These are phyloP conservation scores for Macropus fuliginosus DNA, from an alignment of 2,797 vertebrate species.

Conservation along the genomic window DNA sequence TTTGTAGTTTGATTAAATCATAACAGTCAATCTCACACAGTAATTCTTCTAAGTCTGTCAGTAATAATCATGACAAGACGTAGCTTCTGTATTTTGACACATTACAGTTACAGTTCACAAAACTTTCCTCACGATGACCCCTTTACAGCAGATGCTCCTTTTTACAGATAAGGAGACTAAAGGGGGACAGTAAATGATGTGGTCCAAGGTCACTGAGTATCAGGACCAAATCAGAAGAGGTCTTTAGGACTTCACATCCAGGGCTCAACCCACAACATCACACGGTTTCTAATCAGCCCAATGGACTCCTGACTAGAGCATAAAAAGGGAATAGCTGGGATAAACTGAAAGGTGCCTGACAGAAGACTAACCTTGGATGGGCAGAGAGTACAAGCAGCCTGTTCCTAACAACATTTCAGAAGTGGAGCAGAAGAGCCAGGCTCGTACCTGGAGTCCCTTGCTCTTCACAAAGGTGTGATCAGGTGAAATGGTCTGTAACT, in stretches of 20 bases:
- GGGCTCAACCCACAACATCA: neutral
- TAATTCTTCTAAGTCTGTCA: neutral
- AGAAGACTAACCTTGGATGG: neutral
- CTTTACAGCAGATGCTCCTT: neutral
- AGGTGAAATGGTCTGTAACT: neutral
- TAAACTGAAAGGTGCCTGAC: neutral
- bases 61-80: neutral
- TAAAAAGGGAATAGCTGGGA: neutral
- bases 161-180: neutral
- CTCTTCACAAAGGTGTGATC: neutral
- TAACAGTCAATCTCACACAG: neutral
- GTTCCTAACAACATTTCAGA: neutral
- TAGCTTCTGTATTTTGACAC: neutral
- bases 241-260: neutral
- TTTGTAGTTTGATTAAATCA: neutral
- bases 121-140: neutral
- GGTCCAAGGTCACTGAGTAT: neutral
- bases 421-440: conserved; percentile 9
- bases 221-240: neutral
- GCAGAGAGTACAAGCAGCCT: neutral
- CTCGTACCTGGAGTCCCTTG: neutral
- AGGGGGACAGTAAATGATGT: neutral
- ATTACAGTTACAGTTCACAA: neutral
- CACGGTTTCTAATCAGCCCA: neutral
- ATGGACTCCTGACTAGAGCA: neutral